phyloP scores from a whole-genome alignment of 2,888 invertebrate species.

The Machimus rusticus region DNA sequence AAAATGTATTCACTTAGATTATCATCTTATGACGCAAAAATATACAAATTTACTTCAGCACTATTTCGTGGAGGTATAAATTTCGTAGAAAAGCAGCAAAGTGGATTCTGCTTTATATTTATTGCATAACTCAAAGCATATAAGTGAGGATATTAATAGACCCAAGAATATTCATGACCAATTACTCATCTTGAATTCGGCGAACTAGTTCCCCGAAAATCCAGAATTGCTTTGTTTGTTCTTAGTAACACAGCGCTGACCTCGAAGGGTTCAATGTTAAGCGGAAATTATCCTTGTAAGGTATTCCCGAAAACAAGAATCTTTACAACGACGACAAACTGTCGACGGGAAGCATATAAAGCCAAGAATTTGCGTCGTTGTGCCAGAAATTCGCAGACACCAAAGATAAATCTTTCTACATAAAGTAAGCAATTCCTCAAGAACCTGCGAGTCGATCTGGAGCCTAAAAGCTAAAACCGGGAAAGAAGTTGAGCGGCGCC shows the following conservation, averaged over 20 bases:
- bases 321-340: not conserved
- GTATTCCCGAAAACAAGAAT: slow-evolving; percentile 7
- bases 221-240: not conserved
- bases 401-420: slow-evolving; percentile 19
- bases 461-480: not conserved
- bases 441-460: slow-evolving; percentile 12
- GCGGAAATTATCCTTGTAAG: not conserved
- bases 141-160: not conserved
- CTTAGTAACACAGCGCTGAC: not conserved
- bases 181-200: not conserved
- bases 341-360: not conserved
- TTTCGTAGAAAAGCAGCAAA: not conserved
- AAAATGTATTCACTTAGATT: no score
- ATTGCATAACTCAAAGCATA: not conserved
- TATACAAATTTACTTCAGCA: not conserved
- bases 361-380: slow-evolving; percentile 9
- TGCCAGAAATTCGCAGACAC: slow-evolving; percentile 6
- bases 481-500: not conserved
- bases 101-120: not conserved
- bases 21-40: no score
- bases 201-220: not conserved
- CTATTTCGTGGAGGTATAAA: not conserved
- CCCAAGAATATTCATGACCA: not conserved
- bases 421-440: slow-evolving; percentile 23
- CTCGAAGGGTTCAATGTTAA: not conserved